These are phyloP conservation scores for Sphaerophoria taeniata DNA, from an alignment of 2,888 invertebrate species.

Conservation along the genomic window DNA sequence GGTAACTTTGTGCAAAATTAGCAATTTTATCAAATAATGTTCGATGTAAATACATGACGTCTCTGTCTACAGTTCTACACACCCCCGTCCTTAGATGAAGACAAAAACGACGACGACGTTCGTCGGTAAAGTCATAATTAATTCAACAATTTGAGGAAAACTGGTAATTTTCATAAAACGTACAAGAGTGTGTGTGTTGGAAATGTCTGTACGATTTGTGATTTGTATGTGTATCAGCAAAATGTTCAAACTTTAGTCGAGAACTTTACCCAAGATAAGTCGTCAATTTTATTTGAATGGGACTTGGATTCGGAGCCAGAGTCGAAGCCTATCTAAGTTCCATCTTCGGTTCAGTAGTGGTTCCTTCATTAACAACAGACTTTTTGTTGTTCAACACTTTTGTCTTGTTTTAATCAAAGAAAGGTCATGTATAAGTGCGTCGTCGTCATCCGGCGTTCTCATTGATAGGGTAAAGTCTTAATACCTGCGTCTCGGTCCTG, in stretches of 20 bases:
- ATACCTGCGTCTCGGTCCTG: constrained; percentile 45
- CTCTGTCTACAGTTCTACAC: too few relatives aligned
- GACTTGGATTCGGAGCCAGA: constrained; percentile 31
- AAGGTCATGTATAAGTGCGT: constrained; percentile 62
- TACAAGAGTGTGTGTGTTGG: constrained; percentile 1
- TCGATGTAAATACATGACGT: constrained; percentile 63
- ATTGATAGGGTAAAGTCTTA: constrained; percentile 44
- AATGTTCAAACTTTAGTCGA: constrained; percentile 59
- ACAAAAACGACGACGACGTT: too few relatives aligned
- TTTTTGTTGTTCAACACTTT: constrained; percentile 33
- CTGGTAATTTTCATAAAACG: neutral
- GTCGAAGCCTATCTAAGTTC: neutral
- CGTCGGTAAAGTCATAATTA: constrained; percentile 55
- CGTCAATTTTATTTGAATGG: constrained; percentile 67
- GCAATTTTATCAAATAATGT: constrained; percentile 68
- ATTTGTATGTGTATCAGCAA: constrained; percentile 46
- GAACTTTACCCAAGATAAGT: constrained; percentile 49
- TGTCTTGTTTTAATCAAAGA: constrained; percentile 64
- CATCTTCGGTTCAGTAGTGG: too few relatives aligned
- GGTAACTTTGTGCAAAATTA: constrained; percentile 67
- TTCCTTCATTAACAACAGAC: neutral
- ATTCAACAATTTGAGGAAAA: constrained; percentile 55
- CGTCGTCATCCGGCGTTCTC: too few relatives aligned
- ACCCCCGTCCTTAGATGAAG: too few relatives aligned
- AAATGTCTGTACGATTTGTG: too few relatives aligned